Conservation (phyloP, 1,140 invertebrate genomes). For the Megalopta genalis region DNA sequence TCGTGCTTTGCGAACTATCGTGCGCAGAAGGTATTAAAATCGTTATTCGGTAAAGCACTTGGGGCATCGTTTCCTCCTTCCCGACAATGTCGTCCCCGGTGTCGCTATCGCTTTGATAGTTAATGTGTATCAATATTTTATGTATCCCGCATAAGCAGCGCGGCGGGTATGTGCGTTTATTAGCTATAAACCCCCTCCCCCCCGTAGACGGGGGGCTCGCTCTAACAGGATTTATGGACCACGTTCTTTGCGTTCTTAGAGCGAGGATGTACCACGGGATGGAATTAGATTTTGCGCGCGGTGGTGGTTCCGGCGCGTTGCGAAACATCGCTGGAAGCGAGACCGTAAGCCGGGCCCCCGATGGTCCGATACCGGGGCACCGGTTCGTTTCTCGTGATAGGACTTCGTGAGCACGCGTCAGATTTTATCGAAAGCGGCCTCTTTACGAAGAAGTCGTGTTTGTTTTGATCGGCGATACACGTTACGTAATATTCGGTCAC, state of each 20-base stretch:
- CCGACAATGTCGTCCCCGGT: neutral
- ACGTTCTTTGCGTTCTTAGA: slow-evolving; percentile 27
- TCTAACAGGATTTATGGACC: slow-evolving; percentile 49
- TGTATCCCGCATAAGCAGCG: slow-evolving; percentile 57
- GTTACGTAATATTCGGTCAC: too few relatives aligned
- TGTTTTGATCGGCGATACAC: too few relatives aligned
- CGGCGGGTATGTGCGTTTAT: slow-evolving; percentile 62
- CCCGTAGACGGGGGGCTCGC: slow-evolving; percentile 27
- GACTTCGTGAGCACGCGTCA: too few relatives aligned
- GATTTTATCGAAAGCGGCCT: too few relatives aligned
- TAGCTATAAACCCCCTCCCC: slow-evolving; percentile 65
- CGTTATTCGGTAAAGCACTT: slow-evolving; percentile 37
- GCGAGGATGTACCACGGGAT: slow-evolving; percentile 32
- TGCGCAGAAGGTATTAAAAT: slow-evolving; percentile 46
- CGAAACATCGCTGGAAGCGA: slow-evolving; percentile 27
- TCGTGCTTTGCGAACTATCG: slow-evolving; percentile 5
- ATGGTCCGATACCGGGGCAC: neutral
- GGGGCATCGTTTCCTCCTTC: slow-evolving; percentile 17
- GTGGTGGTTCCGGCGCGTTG: slow-evolving; percentile 1
- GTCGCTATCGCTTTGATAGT: slow-evolving; percentile 39
- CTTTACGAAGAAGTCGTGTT: too few relatives aligned
- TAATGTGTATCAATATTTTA: slow-evolving; percentile 63
- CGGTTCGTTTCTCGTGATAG: too few relatives aligned
- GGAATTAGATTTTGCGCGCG: slow-evolving; percentile 34
- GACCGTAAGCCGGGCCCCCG: neutral